Conservation (phyloP, 2,888 invertebrate species). For the Stegana nigrithorax region DNA sequence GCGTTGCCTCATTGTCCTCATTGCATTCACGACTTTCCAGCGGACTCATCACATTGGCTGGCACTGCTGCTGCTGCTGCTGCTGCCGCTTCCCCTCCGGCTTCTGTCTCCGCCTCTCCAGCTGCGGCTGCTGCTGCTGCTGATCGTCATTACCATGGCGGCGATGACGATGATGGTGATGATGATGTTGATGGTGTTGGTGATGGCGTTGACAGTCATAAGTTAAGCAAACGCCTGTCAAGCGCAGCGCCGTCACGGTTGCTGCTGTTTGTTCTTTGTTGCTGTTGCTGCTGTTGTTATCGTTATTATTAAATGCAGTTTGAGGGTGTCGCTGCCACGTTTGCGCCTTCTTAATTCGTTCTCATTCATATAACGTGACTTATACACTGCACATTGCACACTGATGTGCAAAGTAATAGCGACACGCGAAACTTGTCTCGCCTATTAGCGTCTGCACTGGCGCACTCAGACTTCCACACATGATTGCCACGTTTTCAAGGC, state of each 20-base stretch:
- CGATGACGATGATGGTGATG: not conserved
- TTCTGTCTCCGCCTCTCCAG: not conserved
- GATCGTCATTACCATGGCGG: not conserved
- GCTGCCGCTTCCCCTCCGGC: not conserved
- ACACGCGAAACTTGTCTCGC: no score
- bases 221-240: constrained; percentile 13
- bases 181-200: not conserved
- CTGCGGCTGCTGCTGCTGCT: not conserved
- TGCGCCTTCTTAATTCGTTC: constrained; percentile 2
- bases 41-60: no score
- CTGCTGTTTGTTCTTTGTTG: not conserved
- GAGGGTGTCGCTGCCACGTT: not conserved
- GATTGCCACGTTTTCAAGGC: no score
- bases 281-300: no score
- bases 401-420: constrained; percentile 17
- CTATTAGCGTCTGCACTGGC: no score
- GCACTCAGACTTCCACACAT: not conserved
- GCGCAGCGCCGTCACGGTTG: not conserved
- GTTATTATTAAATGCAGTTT: no score
- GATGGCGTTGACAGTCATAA: not conserved
- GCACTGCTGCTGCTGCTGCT: no score
- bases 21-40: not conserved
- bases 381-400: no score
- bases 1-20: not conserved
- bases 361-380: constrained; percentile 51